Percentiles rank a stretch among this genome's conserved stretches.
Conservation (phyloP, 2,113 vertebrate genomes). For the Micronisus gabar region DNA sequence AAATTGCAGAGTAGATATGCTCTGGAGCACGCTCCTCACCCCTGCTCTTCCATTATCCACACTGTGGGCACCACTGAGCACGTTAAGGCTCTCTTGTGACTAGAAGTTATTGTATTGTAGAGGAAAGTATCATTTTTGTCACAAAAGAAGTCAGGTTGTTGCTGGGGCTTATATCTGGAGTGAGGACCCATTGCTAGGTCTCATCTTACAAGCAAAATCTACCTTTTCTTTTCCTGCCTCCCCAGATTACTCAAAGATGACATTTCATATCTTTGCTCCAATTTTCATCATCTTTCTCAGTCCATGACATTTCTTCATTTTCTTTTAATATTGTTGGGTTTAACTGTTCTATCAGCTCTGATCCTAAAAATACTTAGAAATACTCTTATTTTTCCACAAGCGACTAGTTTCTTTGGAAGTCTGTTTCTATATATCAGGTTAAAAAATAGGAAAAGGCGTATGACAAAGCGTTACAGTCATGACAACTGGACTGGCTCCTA, state of each 20-base stretch:
- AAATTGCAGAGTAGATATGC: background rate
- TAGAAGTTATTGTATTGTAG: accelerated
- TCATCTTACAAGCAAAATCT: background rate
- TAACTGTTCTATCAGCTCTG: background rate
- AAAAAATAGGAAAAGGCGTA: background rate
- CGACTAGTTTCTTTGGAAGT: background rate
- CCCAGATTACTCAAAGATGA: background rate
- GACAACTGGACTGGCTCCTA: background rate
- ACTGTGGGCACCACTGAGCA: background rate
- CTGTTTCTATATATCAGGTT: background rate
- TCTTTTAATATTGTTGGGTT: background rate
- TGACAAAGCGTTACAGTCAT: background rate
- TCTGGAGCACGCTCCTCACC: background rate
- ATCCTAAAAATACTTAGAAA: background rate
- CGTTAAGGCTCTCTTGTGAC: accelerated
- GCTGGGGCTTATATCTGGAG: background rate
- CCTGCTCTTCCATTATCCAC: background rate
- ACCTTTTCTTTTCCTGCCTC: background rate
- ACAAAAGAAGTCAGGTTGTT: background rate
- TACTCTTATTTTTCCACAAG: background rate
- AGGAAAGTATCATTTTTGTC: background rate
- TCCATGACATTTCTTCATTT: background rate
- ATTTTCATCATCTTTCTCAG: background rate
- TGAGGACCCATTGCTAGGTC: background rate
- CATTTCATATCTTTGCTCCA: background rate